Conservation (phyloP, 2,888 invertebrate genomes). For the Rotaria sp. region DNA sequence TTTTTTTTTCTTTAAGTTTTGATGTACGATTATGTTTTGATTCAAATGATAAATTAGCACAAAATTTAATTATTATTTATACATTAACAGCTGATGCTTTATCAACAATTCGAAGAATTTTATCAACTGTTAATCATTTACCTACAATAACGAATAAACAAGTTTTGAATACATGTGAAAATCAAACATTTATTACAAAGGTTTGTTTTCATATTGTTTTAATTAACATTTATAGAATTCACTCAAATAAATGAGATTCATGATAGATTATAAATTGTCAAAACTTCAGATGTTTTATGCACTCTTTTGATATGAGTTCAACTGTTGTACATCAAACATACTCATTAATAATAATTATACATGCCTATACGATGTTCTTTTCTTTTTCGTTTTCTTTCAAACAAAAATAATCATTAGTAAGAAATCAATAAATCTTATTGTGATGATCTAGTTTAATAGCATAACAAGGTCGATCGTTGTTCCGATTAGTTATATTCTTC, state of each 20-base stretch:
- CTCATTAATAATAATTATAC: too few relatives aligned
- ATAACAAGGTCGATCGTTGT: background rate
- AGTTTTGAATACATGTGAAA: constrained; percentile 17
- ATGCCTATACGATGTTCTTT: too few relatives aligned
- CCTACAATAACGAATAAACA: background rate
- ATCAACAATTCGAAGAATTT: background rate
- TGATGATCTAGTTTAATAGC: too few relatives aligned
- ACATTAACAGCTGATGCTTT: constrained; percentile 5
- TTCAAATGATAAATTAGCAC: constrained; percentile 5
- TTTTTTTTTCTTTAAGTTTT: background rate
- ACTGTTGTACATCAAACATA: too few relatives aligned
- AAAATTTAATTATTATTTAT: constrained; percentile 29
- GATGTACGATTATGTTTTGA: background rate
- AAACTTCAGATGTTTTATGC: too few relatives aligned
- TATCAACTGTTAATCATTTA: constrained; percentile 24
- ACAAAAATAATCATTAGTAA: background rate
- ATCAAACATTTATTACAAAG: background rate
- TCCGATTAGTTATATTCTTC: background rate
- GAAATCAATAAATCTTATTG: too few relatives aligned
- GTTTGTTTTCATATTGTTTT: background rate
- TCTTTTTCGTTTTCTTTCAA: background rate
- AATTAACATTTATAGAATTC: too few relatives aligned
- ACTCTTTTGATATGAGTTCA: too few relatives aligned
- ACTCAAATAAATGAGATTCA: too few relatives aligned
- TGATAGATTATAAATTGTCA: too few relatives aligned